Conservation (phyloP, 2,113 vertebrate genomes). For the Cepphus grylle region DNA sequence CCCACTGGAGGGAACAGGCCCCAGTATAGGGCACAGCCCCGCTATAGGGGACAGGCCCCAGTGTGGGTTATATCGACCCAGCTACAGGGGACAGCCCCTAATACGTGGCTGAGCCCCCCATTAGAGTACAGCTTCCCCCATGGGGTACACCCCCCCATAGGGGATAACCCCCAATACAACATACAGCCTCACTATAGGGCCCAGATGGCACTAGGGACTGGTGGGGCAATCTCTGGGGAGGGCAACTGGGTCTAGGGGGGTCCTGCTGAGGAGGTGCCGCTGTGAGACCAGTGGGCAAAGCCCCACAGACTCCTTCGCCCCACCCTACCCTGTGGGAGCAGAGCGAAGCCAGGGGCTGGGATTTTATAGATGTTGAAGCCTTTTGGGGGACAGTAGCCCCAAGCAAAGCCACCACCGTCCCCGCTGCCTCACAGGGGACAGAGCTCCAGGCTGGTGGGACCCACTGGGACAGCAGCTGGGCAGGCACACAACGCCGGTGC, state of each 20-base stretch:
- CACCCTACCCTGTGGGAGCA: neutral
- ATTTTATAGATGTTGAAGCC: neutral
- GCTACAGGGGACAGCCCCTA: neutral
- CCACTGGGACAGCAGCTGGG: neutral
- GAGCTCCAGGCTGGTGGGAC: neutral
- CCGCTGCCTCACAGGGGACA: accelerated
- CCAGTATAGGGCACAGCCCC: neutral
- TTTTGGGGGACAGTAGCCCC: neutral
- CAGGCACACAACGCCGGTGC: neutral
- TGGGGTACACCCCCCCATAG: no score
- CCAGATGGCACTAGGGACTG: neutral
- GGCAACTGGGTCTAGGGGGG: no score
- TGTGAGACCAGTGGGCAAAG: accelerated
- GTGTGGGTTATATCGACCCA: neutral
- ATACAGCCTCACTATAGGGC: neutral
- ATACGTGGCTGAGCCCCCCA: accelerated
- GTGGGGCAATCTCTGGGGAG: accelerated
- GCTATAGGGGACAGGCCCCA: neutral
- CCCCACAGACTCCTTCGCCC: no score
- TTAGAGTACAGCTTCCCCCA: no score
- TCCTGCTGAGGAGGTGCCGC: accelerated
- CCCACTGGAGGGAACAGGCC: neutral
- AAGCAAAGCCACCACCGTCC: neutral
- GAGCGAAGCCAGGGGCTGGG: accelerated
- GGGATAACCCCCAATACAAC: no score